Evolutionary conservation across 2,797 vertebrate genomes (phyloP).

Genomic region (Hypotaenidia philippensis): DNA sequence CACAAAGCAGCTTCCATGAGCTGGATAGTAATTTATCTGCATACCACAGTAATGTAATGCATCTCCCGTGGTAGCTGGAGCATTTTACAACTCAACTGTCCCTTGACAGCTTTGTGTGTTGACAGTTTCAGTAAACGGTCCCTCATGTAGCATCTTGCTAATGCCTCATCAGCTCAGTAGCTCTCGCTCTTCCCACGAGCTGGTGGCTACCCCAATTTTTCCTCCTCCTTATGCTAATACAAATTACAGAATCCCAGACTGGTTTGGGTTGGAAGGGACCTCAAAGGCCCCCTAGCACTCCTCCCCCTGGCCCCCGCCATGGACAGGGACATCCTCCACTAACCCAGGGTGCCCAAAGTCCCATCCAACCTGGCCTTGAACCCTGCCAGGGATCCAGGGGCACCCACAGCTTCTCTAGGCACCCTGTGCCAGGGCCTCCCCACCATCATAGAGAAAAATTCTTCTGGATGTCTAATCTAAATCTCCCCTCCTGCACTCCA

Average conservation of each 20-base stretch:
- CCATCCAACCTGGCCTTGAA: no score
- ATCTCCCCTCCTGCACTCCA: no score
- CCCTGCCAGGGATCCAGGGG: no score
- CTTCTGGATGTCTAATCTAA: no score
- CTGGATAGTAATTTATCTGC: slow-evolving; percentile 40
- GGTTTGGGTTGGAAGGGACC: no score
- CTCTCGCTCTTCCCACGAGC: not conserved
- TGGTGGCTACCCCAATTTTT: not conserved
- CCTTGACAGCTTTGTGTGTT: slow-evolving; percentile 22
- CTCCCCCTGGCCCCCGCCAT: no score
- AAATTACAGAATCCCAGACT: not conserved
- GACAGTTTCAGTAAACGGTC: slow-evolving; percentile 1
- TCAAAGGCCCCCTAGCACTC: no score
- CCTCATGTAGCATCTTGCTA: not conserved
- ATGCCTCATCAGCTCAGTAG: not conserved
- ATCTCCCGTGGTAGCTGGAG: slow-evolving; percentile 25
- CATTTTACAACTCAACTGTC: slow-evolving; percentile 51
- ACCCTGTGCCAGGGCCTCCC: no score
- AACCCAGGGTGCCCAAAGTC: no score
- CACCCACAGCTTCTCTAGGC: no score
- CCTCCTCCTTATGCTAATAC: not conserved
- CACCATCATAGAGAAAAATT: no score
- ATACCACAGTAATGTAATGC: not conserved
- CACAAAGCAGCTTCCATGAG: not conserved
- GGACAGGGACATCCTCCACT: no score